Evolutionary conservation across 2,797 vertebrate genomes (phyloP).

Genomic region (Microchirus variegatus): DNA sequence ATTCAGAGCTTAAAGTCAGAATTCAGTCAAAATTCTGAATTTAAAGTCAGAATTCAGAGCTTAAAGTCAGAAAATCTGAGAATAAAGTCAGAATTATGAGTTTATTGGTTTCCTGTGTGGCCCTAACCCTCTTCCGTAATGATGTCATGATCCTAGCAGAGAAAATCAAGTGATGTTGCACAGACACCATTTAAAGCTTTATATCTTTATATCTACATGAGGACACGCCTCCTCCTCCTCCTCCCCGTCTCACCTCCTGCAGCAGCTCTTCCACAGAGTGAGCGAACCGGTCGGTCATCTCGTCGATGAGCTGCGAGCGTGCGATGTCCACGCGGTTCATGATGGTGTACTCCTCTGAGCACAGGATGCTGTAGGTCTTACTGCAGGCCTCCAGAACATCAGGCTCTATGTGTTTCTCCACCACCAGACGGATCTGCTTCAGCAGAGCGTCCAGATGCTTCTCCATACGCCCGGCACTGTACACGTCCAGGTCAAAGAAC

Average conservation of each 20-base stretch:
- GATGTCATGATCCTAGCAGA: too few relatives aligned
- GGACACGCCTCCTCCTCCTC: too few relatives aligned
- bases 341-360: conserved; percentile 98
- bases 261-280: conserved; percentile 97
- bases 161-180: too few relatives aligned
- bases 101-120: too few relatives aligned
- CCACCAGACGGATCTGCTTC: conserved; percentile 98
- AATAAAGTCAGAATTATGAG: too few relatives aligned
- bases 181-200: too few relatives aligned
- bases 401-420: conserved; percentile 96
- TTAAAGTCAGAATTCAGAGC: too few relatives aligned
- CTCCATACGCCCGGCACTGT: conserved; percentile 86
- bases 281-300: conserved; percentile 94
- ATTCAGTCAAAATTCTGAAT: too few relatives aligned
- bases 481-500: conserved; percentile 98
- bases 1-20: too few relatives aligned
- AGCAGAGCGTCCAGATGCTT: conserved; percentile 94
- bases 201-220: too few relatives aligned
- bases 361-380: conserved; percentile 98
- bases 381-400: conserved; percentile 99
- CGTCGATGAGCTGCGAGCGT: conserved; percentile 97
- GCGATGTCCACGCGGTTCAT: conserved; percentile 99
- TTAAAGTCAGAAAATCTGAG: too few relatives aligned
- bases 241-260: conserved; percentile 86
- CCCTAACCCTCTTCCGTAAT: too few relatives aligned